Conservation (phyloP, 2,113 vertebrate species). For the Tychaedon coryphoeus region DNA sequence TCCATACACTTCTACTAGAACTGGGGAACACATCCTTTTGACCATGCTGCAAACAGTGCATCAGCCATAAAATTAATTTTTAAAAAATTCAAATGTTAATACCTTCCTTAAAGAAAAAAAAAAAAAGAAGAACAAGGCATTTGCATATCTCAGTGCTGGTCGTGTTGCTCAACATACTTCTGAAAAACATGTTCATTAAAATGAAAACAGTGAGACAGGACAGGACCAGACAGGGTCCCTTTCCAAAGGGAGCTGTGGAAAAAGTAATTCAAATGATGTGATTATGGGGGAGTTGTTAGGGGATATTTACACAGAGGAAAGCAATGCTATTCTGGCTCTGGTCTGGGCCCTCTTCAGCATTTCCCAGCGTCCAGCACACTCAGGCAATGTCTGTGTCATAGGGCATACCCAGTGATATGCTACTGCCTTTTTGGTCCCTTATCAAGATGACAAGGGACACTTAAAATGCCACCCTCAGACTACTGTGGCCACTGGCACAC, state of each 20-base stretch:
- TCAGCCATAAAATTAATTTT: neutral
- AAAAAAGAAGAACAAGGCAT: neutral
- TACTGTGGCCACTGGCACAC: neutral
- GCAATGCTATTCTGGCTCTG: neutral
- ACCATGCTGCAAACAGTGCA: neutral
- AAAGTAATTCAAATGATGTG: neutral
- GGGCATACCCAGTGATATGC: neutral
- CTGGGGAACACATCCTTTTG: neutral
- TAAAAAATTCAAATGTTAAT: neutral
- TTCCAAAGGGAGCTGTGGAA: neutral
- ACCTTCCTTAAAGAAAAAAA: neutral
- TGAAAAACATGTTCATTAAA: neutral
- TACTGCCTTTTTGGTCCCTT: neutral
- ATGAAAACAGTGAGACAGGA: neutral
- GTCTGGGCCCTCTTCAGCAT: neutral
- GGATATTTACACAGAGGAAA: neutral
- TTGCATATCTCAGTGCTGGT: neutral
- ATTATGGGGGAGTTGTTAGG: rapidly evolving
- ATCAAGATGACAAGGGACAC: neutral
- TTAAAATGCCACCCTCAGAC: constrained; percentile 20
- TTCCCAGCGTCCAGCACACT: neutral
- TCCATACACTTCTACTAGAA: neutral
- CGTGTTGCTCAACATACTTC: neutral
- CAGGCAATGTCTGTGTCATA: neutral
- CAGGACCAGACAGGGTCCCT: neutral